phyloP scores from a whole-genome alignment of 2,888 invertebrate species.

The Apamea sordens region DNA sequence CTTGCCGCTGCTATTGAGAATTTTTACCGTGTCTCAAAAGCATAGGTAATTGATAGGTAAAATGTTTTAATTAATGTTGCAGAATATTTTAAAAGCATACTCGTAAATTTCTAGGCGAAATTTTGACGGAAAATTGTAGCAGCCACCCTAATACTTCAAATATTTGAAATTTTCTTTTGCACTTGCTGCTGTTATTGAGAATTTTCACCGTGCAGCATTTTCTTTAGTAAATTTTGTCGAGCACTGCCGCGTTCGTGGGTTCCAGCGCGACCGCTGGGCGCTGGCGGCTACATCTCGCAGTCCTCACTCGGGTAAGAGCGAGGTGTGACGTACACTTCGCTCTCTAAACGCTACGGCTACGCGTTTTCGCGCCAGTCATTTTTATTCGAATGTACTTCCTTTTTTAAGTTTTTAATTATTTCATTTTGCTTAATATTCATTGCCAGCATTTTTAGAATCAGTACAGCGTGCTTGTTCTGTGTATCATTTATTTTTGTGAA shows the following conservation, averaged over 20 bases:
- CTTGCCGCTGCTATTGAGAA: constrained; percentile 5
- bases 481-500: constrained; percentile 48
- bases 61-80: no score
- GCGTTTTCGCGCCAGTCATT: constrained; percentile 74
- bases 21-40: constrained; percentile 45
- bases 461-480: constrained; percentile 44
- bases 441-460: constrained; percentile 58
- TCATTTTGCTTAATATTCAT: constrained; percentile 32
- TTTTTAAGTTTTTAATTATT: constrained; percentile 20
- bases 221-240: constrained; percentile 52
- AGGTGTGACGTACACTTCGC: constrained; percentile 78
- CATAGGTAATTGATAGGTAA: no score
- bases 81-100: neutral
- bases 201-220: constrained; percentile 62
- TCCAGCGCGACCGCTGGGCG: constrained; percentile 30
- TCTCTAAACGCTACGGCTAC: constrained; percentile 61
- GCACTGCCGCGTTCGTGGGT: constrained; percentile 26
- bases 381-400: constrained; percentile 62
- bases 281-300: constrained; percentile 69
- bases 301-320: constrained; percentile 77
- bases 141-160: neutral
- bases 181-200: neutral
- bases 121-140: neutral
- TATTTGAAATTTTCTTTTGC: neutral
- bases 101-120: neutral